Base-by-base conservation (phyloP, 2,888 invertebrate genomes). In the Caenorhabditis zanzibari region DNA sequence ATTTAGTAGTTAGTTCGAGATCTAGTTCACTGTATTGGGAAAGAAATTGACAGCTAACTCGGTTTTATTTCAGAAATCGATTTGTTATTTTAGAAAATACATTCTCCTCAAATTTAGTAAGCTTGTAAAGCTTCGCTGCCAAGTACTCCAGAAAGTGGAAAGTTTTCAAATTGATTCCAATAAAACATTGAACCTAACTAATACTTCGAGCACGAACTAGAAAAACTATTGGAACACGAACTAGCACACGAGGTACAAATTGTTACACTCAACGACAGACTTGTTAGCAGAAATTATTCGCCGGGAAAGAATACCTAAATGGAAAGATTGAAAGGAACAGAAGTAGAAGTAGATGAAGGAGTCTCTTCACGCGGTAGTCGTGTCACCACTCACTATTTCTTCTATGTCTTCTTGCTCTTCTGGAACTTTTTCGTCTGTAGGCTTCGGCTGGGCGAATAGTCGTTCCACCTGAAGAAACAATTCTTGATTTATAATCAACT, bases 321-420 rank as follows among this genome's bases (percentile, higher is more conserved):
- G 58, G 58, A 77, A 58, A 54, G 56, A 41, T 75, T 68, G 68
- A 58, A 49, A 44, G n/a, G 54, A 61, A 68, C 76, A 28, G 58
- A 59, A 63, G 71, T 64, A 49, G 63, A 71, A 32, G 75, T 61
- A 79, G 82, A 68, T 64, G 68, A 66, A 82, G 75, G 52, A 73
- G 16, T 28, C 14, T 68, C 68, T 59, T 73, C 69, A 66, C 63
- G 81, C 49, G 22, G 64, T 54, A 38, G 68, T 32, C 32, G 63
- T 58, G 38, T 28, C 69, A 63, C 71, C 68, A 84, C 83, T 84
- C 83, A 84, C 83, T 26, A 80, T 80, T 84, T 84, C 83, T 41
- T 83, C 82, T 47, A 44, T 68, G 73, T 82, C 68, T 54, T 68
- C 73, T 28, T 73, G 66, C 68, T 77, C 72, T 75, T 81, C 80